Evolutionary conservation across 1,140 invertebrate genomes (phyloP).

Genomic region (Condylostylus longicornis): DNA sequence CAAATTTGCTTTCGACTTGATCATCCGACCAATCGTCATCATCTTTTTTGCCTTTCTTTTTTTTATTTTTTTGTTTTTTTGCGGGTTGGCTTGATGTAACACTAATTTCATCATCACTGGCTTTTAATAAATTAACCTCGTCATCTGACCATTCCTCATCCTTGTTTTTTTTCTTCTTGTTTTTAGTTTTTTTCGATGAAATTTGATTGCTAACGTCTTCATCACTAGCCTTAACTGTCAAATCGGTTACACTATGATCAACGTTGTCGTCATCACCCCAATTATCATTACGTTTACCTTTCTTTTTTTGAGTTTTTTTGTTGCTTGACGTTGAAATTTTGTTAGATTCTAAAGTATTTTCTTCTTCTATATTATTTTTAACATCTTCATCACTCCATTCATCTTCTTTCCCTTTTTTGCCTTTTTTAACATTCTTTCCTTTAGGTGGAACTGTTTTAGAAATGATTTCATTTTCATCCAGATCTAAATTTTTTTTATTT

Average conservation of each 20-base stretch:
- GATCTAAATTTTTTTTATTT: constrained; percentile 43
- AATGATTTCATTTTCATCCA: constrained; percentile 40
- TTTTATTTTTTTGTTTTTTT: constrained; percentile 22
- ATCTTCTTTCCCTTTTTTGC: constrained; percentile 25
- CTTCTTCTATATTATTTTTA: constrained; percentile 12
- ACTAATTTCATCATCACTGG: neutral
- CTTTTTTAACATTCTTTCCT: constrained; percentile 22
- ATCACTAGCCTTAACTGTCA: constrained; percentile 9
- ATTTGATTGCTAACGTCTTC: constrained; percentile 26
- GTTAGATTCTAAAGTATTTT: constrained; percentile 7
- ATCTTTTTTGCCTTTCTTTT: constrained; percentile 20
- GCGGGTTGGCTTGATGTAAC: constrained; percentile 13
- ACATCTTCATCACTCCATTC: constrained; percentile 23
- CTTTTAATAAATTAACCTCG: constrained; percentile 1
- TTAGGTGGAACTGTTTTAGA: constrained; percentile 31
- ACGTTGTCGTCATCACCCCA: constrained; percentile 21
- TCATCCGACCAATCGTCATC: constrained; percentile 13
- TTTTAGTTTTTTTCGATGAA: constrained; percentile 27
- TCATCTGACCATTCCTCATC: constrained; percentile 9
- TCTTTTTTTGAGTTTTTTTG: constrained; percentile 18
- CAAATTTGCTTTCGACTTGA: neutral
- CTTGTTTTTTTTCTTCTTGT: constrained; percentile 14
- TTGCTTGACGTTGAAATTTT: constrained; percentile 6
- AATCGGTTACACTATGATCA: constrained; percentile 1
- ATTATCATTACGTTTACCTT: constrained; percentile 25